A percentile compares a stretch with the other conserved stretches of the same genome.
phyloP scores from a whole-genome alignment of 2,797 vertebrate species.

The Coluber constrictor region DNA sequence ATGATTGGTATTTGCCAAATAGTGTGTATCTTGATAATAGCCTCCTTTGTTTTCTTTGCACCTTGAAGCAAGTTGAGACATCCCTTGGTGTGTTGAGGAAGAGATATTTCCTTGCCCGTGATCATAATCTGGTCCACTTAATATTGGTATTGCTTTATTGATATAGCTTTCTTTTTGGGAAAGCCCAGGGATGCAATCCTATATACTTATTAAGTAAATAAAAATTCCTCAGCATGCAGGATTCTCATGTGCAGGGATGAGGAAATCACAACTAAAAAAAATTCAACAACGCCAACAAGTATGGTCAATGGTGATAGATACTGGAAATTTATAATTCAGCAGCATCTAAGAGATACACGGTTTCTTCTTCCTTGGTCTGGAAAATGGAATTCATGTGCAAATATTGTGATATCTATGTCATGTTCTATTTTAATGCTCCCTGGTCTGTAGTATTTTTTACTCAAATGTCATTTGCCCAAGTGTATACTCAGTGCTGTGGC shows the following conservation, averaged over 20 bases:
- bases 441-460: neutral
- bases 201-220: neutral
- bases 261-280: neutral
- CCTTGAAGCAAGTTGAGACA: neutral
- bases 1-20: neutral
- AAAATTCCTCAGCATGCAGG: neutral
- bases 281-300: neutral
- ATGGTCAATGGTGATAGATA: neutral
- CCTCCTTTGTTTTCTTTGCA: neutral
- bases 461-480: neutral
- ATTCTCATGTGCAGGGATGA: neutral
- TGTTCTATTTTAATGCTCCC: slow-evolving; percentile 19
- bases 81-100: neutral
- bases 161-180: neutral
- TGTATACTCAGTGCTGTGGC: neutral
- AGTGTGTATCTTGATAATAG: neutral
- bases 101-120: neutral
- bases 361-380: neutral
- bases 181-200: neutral
- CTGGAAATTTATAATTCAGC: neutral
- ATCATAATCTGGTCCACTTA: neutral
- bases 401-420: neutral
- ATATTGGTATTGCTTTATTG: no score
- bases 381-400: neutral
- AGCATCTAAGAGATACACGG: neutral